These are phyloP conservation scores for Arvicola amphibius DNA, from an alignment of 2,797 vertebrate species.

Conservation along the genomic window DNA sequence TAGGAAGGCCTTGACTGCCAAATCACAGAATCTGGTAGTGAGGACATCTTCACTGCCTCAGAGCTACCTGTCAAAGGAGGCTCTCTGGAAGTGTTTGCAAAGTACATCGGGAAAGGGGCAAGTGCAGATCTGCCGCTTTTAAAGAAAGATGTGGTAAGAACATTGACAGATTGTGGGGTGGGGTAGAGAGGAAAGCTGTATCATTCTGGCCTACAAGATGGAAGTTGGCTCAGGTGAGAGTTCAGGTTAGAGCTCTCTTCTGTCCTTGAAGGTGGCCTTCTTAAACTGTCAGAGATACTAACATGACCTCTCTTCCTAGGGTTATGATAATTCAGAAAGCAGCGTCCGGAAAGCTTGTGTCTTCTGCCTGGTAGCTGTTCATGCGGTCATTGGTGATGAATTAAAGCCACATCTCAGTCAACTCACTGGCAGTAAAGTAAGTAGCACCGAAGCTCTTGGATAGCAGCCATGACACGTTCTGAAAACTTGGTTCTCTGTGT, in stretches of 20 bases:
- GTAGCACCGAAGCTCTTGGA: constrained; percentile 36
- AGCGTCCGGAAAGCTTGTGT: constrained; percentile 98
- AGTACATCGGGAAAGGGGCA: neutral
- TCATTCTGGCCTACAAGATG: neutral
- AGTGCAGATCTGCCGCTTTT: neutral
- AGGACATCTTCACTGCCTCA: neutral
- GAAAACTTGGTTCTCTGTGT: neutral
- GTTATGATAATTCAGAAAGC: constrained; percentile 99
- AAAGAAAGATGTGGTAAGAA: neutral
- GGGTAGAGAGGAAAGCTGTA: neutral
- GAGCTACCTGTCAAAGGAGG: neutral
- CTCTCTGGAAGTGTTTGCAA: neutral
- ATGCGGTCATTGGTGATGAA: constrained; percentile 97
- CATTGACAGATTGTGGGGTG: neutral
- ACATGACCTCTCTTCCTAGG: constrained; percentile 87
- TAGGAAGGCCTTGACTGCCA: neutral
- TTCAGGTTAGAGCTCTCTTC: neutral
- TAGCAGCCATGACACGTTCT: neutral
- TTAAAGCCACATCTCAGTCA: constrained; percentile 98
- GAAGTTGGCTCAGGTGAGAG: neutral
- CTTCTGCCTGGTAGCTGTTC: constrained; percentile 97
- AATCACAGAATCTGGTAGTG: neutral
- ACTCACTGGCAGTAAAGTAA: constrained; percentile 98
- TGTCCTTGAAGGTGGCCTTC: neutral
- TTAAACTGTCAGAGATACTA: constrained; percentile 58